These are phyloP conservation scores for Aphis craccivora DNA, from an alignment of 1,140 invertebrate species.

Conservation along the genomic window DNA sequence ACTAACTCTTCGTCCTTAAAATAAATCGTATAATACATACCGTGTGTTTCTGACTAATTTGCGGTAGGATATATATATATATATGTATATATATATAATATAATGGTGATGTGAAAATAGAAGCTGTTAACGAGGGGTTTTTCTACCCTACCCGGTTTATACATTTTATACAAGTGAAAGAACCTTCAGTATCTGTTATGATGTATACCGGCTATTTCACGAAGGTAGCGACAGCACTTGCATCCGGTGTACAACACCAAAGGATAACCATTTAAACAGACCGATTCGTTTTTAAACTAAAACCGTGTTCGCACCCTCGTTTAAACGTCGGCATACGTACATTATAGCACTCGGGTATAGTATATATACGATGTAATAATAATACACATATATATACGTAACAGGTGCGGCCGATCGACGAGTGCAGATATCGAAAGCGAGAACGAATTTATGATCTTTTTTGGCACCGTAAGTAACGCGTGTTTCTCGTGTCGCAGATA, in stretches of 20 bases:
- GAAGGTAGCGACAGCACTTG: background rate
- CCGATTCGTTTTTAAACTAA: conserved; percentile 9
- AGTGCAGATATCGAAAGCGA: background rate
- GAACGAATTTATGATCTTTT: background rate
- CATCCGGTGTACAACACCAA: conserved; percentile 7
- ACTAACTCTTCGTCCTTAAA: background rate
- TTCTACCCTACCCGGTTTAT: background rate
- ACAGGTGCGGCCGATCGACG: background rate
- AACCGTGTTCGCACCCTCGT: background rate
- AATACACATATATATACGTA: background rate
- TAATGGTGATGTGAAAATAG: conserved; percentile 17
- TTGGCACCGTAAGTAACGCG: background rate
- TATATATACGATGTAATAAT: background rate
- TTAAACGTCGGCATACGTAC: background rate
- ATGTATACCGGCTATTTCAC: background rate
- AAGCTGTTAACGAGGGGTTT: background rate
- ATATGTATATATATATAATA: background rate
- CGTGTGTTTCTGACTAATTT: conserved; percentile 33
- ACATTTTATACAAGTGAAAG: background rate
- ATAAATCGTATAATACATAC: conserved; percentile 1
- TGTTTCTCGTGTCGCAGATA: background rate
- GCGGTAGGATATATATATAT: background rate
- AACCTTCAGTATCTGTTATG: background rate
- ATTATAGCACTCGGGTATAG: background rate
- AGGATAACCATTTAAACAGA: conserved; percentile 15